Conservation (phyloP, 53 echinoderm and acorn worm genomes). For the Paracentrotus lividus region DNA sequence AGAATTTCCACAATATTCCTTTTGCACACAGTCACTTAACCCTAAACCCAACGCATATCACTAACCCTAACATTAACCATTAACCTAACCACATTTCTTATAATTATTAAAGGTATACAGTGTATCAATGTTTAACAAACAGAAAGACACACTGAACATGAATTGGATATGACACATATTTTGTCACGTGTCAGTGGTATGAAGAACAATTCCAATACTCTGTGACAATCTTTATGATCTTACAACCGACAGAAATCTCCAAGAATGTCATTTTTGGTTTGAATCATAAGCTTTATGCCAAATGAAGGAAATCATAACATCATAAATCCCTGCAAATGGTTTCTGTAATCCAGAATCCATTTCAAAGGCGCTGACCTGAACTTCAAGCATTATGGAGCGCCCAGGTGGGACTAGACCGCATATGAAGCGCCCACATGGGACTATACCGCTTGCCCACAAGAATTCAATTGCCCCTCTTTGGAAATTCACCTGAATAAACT, state of each 20-base stretch:
- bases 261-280: not conserved
- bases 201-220: no score
- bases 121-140: no score
- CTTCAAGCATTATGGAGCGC: not conserved
- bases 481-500: not conserved
- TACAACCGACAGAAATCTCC: not conserved
- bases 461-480: not conserved
- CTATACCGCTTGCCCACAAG: not conserved
- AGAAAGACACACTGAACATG: no score
- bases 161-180: no score
- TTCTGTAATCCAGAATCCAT: slow-evolving; percentile 50
- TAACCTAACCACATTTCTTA: no score
- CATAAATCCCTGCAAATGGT: slow-evolving; percentile 6
- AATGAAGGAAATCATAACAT: slow-evolving; percentile 57
- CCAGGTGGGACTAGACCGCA: not conserved
- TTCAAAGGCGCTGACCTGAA: slow-evolving; percentile 48
- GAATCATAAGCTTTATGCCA: slow-evolving; percentile 20
- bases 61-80: no score
- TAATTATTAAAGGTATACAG: no score
- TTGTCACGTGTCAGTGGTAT: no score
- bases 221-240: no score
- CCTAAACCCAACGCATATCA: no score
- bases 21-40: no score
- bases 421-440: not conserved
- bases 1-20: no score